A percentile compares a stretch with the other conserved stretches of the same genome.
Conservation (phyloP, 1,140 invertebrate species). For the Andrena cerasifolii region DNA sequence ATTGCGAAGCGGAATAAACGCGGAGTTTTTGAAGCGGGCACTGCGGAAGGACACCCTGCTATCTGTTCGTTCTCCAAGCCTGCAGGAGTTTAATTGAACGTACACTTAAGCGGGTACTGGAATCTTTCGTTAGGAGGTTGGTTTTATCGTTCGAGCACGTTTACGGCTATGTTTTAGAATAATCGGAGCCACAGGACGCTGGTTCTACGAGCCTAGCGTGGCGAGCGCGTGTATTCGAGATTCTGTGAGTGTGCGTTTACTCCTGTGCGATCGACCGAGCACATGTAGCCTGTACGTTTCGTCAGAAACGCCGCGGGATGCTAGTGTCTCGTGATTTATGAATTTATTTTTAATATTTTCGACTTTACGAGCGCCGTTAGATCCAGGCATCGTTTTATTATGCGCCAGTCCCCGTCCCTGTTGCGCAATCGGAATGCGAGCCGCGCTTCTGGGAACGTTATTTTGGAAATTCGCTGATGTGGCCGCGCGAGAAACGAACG, state of each 20-base stretch:
- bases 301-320: background rate
- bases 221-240: too few relatives aligned
- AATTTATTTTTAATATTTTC: constrained; percentile 40
- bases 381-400: constrained; percentile 68
- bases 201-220: too few relatives aligned
- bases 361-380: constrained; percentile 70
- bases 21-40: too few relatives aligned
- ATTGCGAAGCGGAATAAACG: background rate
- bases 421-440: constrained; percentile 55
- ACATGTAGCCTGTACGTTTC: background rate
- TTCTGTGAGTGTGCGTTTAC: too few relatives aligned
- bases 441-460: constrained; percentile 32
- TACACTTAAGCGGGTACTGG: too few relatives aligned
- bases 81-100: too few relatives aligned
- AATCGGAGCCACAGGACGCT: too few relatives aligned
- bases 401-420: constrained; percentile 38
- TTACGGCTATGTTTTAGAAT: too few relatives aligned
- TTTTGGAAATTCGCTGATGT: constrained; percentile 42
- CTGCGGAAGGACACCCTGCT: too few relatives aligned
- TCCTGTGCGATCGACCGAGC: background rate
- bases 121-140: too few relatives aligned
- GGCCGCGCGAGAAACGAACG: background rate
- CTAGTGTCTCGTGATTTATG: constrained; percentile 19
- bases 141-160: too few relatives aligned
- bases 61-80: too few relatives aligned